Conservation (phyloP, 1,140 invertebrate species). For the Chrysopa pallens region DNA sequence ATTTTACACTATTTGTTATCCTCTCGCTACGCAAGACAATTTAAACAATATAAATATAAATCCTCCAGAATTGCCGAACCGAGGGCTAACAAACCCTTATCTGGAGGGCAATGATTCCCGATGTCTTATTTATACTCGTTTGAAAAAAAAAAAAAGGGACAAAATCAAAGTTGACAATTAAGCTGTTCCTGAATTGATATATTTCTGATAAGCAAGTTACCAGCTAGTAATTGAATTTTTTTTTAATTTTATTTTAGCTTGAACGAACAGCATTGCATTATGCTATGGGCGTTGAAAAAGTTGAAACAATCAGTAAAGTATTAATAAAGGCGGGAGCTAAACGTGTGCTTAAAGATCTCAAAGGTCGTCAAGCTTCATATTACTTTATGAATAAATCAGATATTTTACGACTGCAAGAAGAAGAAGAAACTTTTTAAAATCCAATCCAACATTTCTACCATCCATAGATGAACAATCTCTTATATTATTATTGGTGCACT, state of each 20-base stretch:
- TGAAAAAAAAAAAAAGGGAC: too few relatives aligned
- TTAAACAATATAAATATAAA: too few relatives aligned
- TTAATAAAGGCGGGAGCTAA: conserved; percentile 67
- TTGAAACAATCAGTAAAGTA: conserved; percentile 59
- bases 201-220: too few relatives aligned
- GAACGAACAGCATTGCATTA: conserved; percentile 74
- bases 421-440: conserved; percentile 41
- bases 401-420: conserved; percentile 62
- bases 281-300: conserved; percentile 71
- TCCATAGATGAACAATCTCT: background rate
- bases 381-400: conserved; percentile 85
- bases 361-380: conserved; percentile 74
- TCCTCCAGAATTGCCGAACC: too few relatives aligned
- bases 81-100: too few relatives aligned
- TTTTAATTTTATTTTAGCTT: conserved; percentile 42
- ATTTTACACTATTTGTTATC: too few relatives aligned
- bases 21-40: too few relatives aligned
- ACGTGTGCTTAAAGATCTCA: conserved; percentile 65
- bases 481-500: background rate
- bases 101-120: too few relatives aligned
- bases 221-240: too few relatives aligned
- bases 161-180: too few relatives aligned
- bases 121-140: too few relatives aligned
- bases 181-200: too few relatives aligned
- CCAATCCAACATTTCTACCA: background rate